These are phyloP conservation scores for Nemapogon koenigi DNA, from an alignment of 2,888 invertebrate species.

Conservation along the genomic window DNA sequence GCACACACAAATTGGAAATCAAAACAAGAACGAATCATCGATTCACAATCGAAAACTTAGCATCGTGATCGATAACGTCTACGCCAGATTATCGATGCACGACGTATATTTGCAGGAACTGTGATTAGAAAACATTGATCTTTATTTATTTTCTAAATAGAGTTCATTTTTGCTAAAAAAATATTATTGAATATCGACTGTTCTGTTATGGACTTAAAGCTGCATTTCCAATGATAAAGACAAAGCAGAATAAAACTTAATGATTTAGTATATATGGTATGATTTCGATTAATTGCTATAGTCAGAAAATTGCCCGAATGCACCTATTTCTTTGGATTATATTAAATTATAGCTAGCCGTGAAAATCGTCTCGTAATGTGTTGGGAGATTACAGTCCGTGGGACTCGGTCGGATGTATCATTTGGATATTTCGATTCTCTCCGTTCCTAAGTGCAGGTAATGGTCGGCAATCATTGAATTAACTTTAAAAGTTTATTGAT, in stretches of 20 bases:
- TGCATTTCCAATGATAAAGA: not conserved
- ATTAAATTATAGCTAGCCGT: slow-evolving; percentile 64
- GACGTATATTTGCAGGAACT: slow-evolving; percentile 21
- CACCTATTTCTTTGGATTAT: slow-evolving; percentile 63
- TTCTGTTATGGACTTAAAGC: not conserved
- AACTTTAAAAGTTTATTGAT: slow-evolving; percentile 50
- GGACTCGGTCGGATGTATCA: slow-evolving; percentile 51
- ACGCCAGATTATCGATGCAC: slow-evolving; percentile 58
- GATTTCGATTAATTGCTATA: not conserved
- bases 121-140: no score
- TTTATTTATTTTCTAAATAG: not conserved
- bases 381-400: slow-evolving; percentile 52
- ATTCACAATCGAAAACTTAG: slow-evolving; percentile 57
- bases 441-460: slow-evolving; percentile 48
- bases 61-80: slow-evolving; percentile 57
- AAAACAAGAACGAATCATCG: slow-evolving; percentile 46
- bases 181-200: not conserved
- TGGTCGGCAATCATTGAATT: slow-evolving; percentile 54
- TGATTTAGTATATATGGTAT: not conserved
- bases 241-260: not conserved
- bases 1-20: slow-evolving; percentile 63
- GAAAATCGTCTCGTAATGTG: slow-evolving; percentile 62
- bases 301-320: slow-evolving; percentile 34
- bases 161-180: not conserved
- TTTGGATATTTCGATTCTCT: slow-evolving; percentile 36